These are phyloP conservation scores for Tamandua tetradactyla DNA, from an alignment of 2,797 vertebrate genomes.

Conservation along the genomic window DNA sequence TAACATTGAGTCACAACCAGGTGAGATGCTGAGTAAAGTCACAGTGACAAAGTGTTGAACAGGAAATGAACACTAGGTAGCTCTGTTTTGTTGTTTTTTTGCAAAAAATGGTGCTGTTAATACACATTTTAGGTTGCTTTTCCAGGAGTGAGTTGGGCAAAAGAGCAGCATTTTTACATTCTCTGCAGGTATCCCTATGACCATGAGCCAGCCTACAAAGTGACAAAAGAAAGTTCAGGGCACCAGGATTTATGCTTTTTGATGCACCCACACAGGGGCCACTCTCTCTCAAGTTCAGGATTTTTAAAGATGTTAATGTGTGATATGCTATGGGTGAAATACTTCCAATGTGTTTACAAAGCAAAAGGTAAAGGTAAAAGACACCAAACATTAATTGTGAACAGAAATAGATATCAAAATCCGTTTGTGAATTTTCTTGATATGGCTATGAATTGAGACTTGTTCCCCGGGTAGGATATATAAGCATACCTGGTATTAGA, in stretches of 20 bases:
- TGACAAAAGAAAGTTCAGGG: not conserved
- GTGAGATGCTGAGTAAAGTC: not conserved
- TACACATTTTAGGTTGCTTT: not conserved
- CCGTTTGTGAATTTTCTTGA: not conserved
- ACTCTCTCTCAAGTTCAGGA: not conserved
- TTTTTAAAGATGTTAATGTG: not conserved
- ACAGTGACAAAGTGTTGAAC: not conserved
- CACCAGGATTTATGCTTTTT: not conserved
- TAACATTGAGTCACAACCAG: not conserved
- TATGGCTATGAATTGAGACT: not conserved
- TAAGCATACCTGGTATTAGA: not conserved
- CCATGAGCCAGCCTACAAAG: not conserved
- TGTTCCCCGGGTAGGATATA: not conserved
- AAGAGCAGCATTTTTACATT: not conserved
- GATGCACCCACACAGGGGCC: not conserved
- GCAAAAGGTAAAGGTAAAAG: conserved; percentile 16
- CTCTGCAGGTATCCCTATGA: not conserved
- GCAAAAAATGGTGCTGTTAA: not conserved
- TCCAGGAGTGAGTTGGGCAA: not conserved
- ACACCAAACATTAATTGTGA: not conserved
- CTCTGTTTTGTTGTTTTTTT: not conserved
- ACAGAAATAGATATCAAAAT: not conserved
- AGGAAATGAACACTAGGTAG: not conserved
- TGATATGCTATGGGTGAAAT: not conserved
- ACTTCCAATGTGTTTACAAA: not conserved